Evolutionary conservation across 1,140 invertebrate genomes (phyloP).

Genomic region (Heliothis subflexa): DNA sequence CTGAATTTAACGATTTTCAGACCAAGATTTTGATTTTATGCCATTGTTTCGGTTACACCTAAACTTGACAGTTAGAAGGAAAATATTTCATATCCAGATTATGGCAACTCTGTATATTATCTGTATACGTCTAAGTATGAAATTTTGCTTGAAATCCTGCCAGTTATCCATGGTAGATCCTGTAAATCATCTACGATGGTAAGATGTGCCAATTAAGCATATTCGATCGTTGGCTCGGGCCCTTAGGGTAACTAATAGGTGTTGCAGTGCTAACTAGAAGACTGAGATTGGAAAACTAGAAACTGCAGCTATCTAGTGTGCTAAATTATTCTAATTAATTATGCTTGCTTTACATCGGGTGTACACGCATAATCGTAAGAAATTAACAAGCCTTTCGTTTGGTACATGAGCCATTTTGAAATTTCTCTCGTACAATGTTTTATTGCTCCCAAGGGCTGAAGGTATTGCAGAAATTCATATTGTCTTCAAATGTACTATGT

Average conservation of each 20-base stretch:
- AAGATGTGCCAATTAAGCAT: neutral
- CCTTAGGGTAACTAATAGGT: constrained; percentile 20
- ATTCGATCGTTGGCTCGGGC: constrained; percentile 8
- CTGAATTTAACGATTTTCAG: too few relatives aligned
- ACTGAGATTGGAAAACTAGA: constrained; percentile 21
- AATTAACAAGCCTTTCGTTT: neutral
- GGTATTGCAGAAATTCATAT: too few relatives aligned
- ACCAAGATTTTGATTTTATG: too few relatives aligned
- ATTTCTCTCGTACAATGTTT: constrained; percentile 1
- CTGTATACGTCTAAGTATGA: too few relatives aligned
- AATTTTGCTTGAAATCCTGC: too few relatives aligned
- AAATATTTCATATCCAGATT: too few relatives aligned
- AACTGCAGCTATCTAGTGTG: constrained; percentile 1
- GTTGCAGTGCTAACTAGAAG: constrained; percentile 8
- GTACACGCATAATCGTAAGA: neutral
- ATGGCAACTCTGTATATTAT: too few relatives aligned
- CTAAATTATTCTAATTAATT: constrained; percentile 17
- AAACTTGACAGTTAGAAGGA: too few relatives aligned
- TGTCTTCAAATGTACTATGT: too few relatives aligned
- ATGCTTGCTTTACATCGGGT: constrained; percentile 1
- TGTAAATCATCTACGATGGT: neutral
- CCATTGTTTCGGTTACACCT: too few relatives aligned
- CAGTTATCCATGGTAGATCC: too few relatives aligned
- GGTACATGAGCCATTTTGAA: neutral
- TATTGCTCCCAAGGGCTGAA: too few relatives aligned